These are phyloP conservation scores for Dendrocincla tyrannina DNA, from an alignment of 2,797 vertebrate species.

Conservation along the genomic window DNA sequence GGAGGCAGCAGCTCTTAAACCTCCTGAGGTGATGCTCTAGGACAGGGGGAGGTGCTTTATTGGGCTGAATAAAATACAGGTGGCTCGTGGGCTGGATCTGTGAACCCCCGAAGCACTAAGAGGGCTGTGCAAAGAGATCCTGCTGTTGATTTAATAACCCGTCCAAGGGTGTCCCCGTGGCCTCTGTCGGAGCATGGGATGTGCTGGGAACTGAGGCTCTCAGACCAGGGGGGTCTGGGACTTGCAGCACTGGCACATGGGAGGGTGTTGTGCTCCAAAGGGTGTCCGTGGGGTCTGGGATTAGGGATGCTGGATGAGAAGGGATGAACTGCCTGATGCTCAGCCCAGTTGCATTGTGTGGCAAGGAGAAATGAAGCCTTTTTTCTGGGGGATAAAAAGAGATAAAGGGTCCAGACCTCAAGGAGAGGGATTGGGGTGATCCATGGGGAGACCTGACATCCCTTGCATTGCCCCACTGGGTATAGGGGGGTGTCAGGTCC, in stretches of 20 bases:
- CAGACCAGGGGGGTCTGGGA: neutral
- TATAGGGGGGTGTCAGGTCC: neutral
- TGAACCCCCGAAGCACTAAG: neutral
- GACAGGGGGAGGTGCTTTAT: neutral
- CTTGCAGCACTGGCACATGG: fast-evolving
- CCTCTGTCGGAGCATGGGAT: fast-evolving
- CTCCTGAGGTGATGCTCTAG: neutral
- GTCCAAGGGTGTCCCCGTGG: neutral
- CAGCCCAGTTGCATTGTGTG: fast-evolving
- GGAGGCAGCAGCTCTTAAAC: conserved; percentile 12
- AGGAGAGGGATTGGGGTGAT: neutral
- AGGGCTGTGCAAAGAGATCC: neutral
- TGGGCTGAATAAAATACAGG: neutral
- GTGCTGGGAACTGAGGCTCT: neutral
- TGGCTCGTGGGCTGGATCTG: neutral
- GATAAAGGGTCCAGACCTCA: neutral
- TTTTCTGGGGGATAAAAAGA: too few relatives aligned
- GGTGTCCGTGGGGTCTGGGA: fast-evolving
- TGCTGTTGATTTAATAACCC: neutral
- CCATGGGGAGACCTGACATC: neutral
- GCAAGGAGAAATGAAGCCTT: neutral
- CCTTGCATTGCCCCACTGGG: fast-evolving
- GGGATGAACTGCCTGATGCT: neutral
- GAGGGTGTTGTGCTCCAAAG: fast-evolving
- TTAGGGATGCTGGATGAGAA: neutral